Evolutionary conservation across 2,113 vertebrate genomes (phyloP).

Genomic region (Poeciliopsis turrubarensis): DNA sequence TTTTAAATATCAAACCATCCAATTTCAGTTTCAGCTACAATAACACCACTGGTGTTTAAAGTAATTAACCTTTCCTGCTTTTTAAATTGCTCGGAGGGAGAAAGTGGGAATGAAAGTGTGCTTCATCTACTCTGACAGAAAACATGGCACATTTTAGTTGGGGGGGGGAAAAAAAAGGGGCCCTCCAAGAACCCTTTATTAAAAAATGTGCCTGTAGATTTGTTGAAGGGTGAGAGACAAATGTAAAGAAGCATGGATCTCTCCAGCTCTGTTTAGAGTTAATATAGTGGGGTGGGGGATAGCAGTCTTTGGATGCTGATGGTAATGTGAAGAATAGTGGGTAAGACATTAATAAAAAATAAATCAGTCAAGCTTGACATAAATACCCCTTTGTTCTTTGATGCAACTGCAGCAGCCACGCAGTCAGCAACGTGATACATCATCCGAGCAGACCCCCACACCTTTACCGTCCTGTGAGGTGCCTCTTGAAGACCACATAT

Average conservation of each 20-base stretch:
- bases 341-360: constrained; percentile 76
- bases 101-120: constrained; percentile 55
- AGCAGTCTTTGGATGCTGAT: constrained; percentile 31
- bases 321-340: constrained; percentile 40
- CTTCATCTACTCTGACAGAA: constrained; percentile 45
- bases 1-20: constrained; percentile 41
- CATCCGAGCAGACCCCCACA: constrained; percentile 21
- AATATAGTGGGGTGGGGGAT: constrained; percentile 38
- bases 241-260: constrained; percentile 52
- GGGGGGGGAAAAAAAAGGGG: constrained; percentile 40
- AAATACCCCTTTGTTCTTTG: constrained; percentile 80
- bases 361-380: constrained; percentile 77
- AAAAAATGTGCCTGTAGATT: constrained; percentile 15
- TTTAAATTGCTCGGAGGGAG: constrained; percentile 60
- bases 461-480: constrained; percentile 24
- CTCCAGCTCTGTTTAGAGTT: constrained; percentile 36
- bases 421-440: constrained; percentile 66
- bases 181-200: constrained; percentile 15
- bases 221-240: constrained; percentile 40
- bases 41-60: constrained; percentile 71
- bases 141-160: constrained; percentile 53
- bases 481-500: constrained; percentile 43
- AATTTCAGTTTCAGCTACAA: constrained; percentile 68
- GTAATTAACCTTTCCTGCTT: constrained; percentile 76
- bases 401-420: constrained; percentile 63